Base-by-base conservation (phyloP, 2,113 vertebrate genomes). In the Melanerpes formicivorus region DNA sequence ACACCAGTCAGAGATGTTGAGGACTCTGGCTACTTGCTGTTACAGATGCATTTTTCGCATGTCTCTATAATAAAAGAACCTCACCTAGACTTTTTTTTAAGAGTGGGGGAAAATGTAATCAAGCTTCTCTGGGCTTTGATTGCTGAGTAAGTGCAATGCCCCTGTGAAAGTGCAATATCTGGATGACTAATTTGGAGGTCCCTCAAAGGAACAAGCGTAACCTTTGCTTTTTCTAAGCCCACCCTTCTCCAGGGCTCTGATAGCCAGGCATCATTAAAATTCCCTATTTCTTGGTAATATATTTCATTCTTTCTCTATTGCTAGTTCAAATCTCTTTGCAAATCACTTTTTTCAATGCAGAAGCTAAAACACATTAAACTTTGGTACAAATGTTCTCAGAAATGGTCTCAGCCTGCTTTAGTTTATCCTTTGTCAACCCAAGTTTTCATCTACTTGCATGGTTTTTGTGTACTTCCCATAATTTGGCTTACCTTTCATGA, bases 241-340 rank as follows among this genome's bases (percentile, higher is more conserved):
- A 85, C 7, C 40, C 71, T 94, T 87, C 63, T 85, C 75, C 50
- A 67, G 30, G 29, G 65, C 32, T 94, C 72, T 40, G 34, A 87
- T 6, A 77, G 14, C 11, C 42, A 82, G 27, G 30, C 54, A 77
- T 95, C 79, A 90, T 85, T 90, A 77, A 78, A 94, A 95, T 58
- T 56, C 37, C 40, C 54, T 75, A 12, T 50, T 84, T 93, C 32
- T 70, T 63, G 14, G 34, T 44, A 84, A 75, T 22, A 29, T 15
- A 44, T 18, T 60, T 77, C 34, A 74, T 87, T 74, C 62, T 77
- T 80, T 78, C n/a, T 40, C 48, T 75, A 56, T 17, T 71, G 55
- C 69, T 77, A 13, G n/a, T 73, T 67, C 48, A 52, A 59, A 29
- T 8, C 16, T 78, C 63, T 84, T 81, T 72, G 29, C 46, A 94